Base-by-base conservation (phyloP, 2,888 invertebrate genomes). In the Lissonota sp. region DNA sequence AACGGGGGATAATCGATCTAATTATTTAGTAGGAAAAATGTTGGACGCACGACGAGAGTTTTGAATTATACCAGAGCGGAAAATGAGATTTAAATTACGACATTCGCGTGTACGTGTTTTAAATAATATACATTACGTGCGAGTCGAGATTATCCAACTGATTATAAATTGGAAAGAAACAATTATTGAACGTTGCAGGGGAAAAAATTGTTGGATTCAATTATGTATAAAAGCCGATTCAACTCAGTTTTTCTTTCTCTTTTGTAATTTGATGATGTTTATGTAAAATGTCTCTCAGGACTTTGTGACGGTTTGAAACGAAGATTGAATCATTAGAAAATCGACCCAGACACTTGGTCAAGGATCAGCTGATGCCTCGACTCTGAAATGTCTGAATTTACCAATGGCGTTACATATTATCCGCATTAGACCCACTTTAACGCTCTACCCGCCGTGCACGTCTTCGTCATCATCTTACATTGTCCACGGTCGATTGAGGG, bases 401-500 rank as follows among this genome's bases (percentile, higher is more conserved):
- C 62, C 63, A 70, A 14, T 51, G 44, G 70, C 53, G 46, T 14
- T 66, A 44, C 60, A n/a, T 46, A 55, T 40, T 69, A 62, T 70
- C 26, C 26, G 58, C 64, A 79, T 79, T 70, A 75, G 79, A 75
- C 39, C 74, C 70, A 79, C 74, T 79, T 79, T 74, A 74, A 60
- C 70, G 53, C 53, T 66, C 37, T 71, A 55, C 63, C 16, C 49
- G 66, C 60, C 55, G 39, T 62, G n/a, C 78, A 69, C 74, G 58
- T 74, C 70, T 78, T 77, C 80, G 63, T 73, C 72, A 37, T n/a
- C 78, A 73, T 60, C 75, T 77, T 51, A 26, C 62, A 42, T 71
- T 71, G 49, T 37, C 57, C 51, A 70, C 10, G 82, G 84, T 82
- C 81, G 74, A 78, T 64, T 73, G 80, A 87, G 84, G 26, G 26